A percentile compares a stretch with the other conserved stretches of the same genome.
These are phyloP conservation scores for Siniperca knerii DNA, from an alignment of 2,113 vertebrate species.

Conservation along the genomic window DNA sequence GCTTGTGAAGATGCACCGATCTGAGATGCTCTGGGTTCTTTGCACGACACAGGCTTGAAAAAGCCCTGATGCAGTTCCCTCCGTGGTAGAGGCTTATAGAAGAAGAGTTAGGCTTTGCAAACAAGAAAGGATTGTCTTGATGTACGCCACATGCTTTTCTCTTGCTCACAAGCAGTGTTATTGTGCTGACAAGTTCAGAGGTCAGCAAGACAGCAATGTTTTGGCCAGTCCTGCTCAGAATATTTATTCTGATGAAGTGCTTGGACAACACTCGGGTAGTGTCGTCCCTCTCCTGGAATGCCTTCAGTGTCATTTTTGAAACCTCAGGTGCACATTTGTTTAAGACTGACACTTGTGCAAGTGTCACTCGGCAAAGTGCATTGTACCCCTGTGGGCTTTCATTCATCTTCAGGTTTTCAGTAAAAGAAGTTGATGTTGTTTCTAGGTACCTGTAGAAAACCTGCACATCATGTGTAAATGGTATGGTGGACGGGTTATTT, in stretches of 20 bases:
- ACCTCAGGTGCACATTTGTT: constrained; percentile 54
- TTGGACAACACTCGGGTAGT: constrained; percentile 48
- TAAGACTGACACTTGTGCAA: constrained; percentile 55
- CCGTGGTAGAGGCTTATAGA: constrained; percentile 21
- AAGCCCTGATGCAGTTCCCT: constrained; percentile 35
- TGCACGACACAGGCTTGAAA: constrained; percentile 49
- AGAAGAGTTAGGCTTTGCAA: constrained; percentile 57
- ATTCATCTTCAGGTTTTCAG: constrained; percentile 25
- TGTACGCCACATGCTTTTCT: constrained; percentile 45
- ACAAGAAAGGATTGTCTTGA: constrained; percentile 60
- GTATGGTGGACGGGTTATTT: constrained; percentile 53
- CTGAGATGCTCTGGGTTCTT: constrained; percentile 63
- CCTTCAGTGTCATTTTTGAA: constrained; percentile 61
- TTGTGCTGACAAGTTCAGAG: constrained; percentile 43
- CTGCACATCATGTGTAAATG: constrained; percentile 65
- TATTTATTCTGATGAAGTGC: constrained; percentile 62
- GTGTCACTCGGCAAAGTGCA: constrained; percentile 56
- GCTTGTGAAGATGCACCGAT: constrained; percentile 39
- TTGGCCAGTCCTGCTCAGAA: not conserved
- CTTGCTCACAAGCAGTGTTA: constrained; percentile 58
- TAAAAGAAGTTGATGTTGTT: constrained; percentile 27
- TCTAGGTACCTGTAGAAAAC: constrained; percentile 44
- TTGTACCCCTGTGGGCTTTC: constrained; percentile 43
- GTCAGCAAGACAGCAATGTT: constrained; percentile 57
- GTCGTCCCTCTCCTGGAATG: constrained; percentile 51